Evolutionary conservation across 2,797 vertebrate genomes (phyloP), one percentile per base, ranked within the genome.

Genomic region (Siniperca undulata): DNA sequence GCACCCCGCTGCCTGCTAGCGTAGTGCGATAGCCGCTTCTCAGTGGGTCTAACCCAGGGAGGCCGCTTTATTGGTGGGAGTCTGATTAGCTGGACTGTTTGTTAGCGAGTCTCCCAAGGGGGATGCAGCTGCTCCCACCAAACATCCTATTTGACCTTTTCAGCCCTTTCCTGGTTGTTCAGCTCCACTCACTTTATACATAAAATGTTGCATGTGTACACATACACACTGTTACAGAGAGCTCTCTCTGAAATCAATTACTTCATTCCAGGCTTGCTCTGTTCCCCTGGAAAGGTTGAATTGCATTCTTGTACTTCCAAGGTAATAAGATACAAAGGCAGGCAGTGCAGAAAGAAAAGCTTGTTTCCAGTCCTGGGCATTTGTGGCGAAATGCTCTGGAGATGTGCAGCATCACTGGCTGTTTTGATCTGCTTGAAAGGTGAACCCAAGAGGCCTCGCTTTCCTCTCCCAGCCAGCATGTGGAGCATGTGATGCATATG

Each of bases 131-230:
- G 83, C 85, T 85, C 84, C 75, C 69, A 36, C 70, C 75, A 86
- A 91, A 90, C 92, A 89, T 85, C 86, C 70, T 53, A 36, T 90
- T 89, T 94, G 89, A 94, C 94, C 91, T 94, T 94, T 93, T 87
- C 78, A 72, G 79, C 53, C 44, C 53, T 70, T 80, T 77, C 55
- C 68, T 50, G 70, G 50, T 78, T 67, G 85, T 81, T 85, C 71
- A 50, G 77, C 81, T 79, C 42, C 65, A 44, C 75, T 84, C 66
- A 38, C 73, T 84, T 77, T 78, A 76, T 77, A 82, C 72, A 82
- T 72, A 61, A 85, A 85, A 65, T 60, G 66, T 64, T 75, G 44
- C 64, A 53, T 53, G 70, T 66, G 52, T 61, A 5, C 79, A 59
- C 60, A 34, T 13, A 46, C 70, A 70, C 79, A 60, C 48, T 7